These are phyloP conservation scores for Aphaenogaster ashmeadi DNA, from an alignment of 1,140 invertebrate genomes.

Conservation along the genomic window DNA sequence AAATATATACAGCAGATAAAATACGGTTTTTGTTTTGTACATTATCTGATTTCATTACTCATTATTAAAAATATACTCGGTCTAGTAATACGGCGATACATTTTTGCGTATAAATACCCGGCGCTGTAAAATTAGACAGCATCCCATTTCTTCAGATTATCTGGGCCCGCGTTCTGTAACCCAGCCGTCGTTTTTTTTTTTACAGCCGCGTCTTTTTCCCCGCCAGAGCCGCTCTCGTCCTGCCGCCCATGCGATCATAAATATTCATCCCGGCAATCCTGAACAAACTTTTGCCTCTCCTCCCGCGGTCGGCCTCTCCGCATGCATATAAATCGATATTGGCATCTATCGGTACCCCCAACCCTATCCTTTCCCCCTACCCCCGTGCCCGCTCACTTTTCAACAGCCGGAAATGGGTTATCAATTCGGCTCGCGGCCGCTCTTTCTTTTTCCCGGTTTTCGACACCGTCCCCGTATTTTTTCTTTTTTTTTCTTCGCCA, in stretches of 20 bases:
- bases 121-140: conserved; percentile 5
- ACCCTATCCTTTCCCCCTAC: neutral
- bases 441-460: conserved; percentile 37
- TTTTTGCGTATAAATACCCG: neutral
- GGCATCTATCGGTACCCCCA: conserved; percentile 48
- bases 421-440: conserved; percentile 54
- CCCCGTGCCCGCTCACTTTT: conserved; percentile 39
- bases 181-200: neutral
- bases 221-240: neutral
- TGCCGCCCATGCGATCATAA: conserved; percentile 36
- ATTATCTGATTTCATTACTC: neutral
- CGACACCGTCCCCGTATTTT: conserved; percentile 19
- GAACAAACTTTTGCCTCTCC: conserved; percentile 57
- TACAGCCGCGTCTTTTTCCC: conserved; percentile 24
- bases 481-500: neutral
- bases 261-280: conserved; percentile 62
- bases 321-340: conserved; percentile 63
- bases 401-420: conserved; percentile 64
- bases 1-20: neutral
- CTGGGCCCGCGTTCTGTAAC: conserved; percentile 2
- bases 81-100: neutral
- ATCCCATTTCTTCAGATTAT: conserved; percentile 19
- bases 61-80: neutral
- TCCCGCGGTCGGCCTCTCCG: conserved; percentile 22
- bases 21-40: neutral